phyloP scores from a whole-genome alignment of 2,888 invertebrate genomes.

The Agonopterix heracliana region DNA sequence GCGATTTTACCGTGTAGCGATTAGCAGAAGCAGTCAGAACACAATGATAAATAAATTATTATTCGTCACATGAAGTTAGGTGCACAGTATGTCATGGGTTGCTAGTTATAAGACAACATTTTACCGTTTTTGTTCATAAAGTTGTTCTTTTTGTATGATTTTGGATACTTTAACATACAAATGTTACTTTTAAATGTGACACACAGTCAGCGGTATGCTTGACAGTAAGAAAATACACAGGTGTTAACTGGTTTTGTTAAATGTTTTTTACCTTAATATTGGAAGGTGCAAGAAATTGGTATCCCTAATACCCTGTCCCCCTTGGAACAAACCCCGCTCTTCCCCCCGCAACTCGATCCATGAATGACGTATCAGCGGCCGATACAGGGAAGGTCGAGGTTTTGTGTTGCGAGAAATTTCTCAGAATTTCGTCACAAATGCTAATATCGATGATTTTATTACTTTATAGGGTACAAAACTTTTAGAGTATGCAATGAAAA shows the following conservation, averaged over 20 bases:
- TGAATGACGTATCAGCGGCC: conserved; percentile 38
- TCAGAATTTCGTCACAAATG: conserved; percentile 23
- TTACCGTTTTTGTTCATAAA: too few relatives aligned
- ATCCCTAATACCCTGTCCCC: conserved; percentile 32
- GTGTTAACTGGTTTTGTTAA: too few relatives aligned
- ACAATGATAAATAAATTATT: conserved; percentile 26
- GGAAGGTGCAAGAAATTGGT: conserved; percentile 23
- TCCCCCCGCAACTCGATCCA: conserved; percentile 18
- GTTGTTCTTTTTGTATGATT: too few relatives aligned
- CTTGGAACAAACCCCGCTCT: conserved; percentile 22
- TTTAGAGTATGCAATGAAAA: too few relatives aligned
- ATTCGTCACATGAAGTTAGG: conserved; percentile 45
- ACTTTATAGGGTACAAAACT: too few relatives aligned
- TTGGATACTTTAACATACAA: too few relatives aligned
- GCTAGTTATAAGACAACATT: conserved; percentile 14
- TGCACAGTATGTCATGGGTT: conserved; percentile 24
- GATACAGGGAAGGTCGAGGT: conserved; percentile 44
- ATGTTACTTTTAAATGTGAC: too few relatives aligned
- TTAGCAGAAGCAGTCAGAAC: conserved; percentile 13
- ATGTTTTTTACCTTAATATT: too few relatives aligned
- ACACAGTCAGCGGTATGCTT: too few relatives aligned
- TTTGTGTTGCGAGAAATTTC: conserved; percentile 62
- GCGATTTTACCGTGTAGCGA: conserved; percentile 32
- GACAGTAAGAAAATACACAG: too few relatives aligned
- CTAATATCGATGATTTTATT: not conserved